Evolutionary conservation across 2,888 invertebrate species (phyloP), one percentile per base, ranked within the genome.

Genomic region (Ferdinandea cuprea): DNA sequence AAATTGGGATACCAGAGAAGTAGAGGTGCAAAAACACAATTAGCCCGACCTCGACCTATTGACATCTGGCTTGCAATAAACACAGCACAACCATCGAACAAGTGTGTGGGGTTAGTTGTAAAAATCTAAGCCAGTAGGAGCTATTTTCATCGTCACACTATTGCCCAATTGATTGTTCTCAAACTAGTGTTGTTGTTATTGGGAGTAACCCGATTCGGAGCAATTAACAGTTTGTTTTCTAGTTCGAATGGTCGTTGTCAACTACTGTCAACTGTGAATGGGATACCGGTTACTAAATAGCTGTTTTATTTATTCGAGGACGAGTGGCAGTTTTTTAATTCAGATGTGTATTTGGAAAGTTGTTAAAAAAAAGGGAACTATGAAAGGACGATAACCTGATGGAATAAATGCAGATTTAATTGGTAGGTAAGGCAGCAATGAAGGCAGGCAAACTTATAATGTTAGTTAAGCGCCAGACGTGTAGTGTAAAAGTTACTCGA

Each of bases 31-130:
- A 42, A 65, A 65, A 59, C 30, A 48, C 76, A 76, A 76, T 76
- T 76, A 80, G 69, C 40, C 81, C 76, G 65, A 81, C 81, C 76
- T 81, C 81, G 81, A 81, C 81, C 81, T 81, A 81, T 76, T 76
- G 81, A 76, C 81, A 81, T 81, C 71, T 59, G 76, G 81, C 30
- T 42, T 63, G 17, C 8, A 7, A 40, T 15, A 21, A 2, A 65
- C 50, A 50, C 50, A 50, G n/a, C 15, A 65, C 37, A 19, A 35
- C 17, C 28, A 9, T 25, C 11, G n/a, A 13, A 21, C 13, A 25
- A 0, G 4, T 40, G 15, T 21, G 7, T 28, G 30, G 11, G 11
- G 37, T 40, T 28, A 3, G 17, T n/a, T 30, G 9, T 4, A 11
- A 46, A 63, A 63, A 48, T 48, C 63, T 9, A 63, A 35, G 48